phyloP scores from a whole-genome alignment of 2,888 invertebrate species.

The Melanostoma scalare region DNA sequence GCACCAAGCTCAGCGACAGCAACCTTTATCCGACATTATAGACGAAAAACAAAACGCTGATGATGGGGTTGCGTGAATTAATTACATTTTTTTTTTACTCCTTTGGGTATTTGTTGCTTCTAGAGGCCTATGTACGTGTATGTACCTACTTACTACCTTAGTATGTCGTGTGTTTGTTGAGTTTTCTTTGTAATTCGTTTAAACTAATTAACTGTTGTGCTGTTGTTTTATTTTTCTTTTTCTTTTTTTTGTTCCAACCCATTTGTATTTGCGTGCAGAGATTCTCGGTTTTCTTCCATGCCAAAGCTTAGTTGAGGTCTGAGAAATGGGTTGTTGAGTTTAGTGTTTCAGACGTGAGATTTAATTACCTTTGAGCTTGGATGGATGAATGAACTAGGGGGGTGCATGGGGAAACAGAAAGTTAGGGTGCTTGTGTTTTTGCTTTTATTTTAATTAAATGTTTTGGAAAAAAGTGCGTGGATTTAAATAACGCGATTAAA shows the following conservation, averaged over 20 bases:
- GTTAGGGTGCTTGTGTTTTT: constrained; percentile 22
- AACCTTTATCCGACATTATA: constrained; percentile 16
- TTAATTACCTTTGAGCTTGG: constrained; percentile 4
- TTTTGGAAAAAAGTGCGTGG: constrained; percentile 2
- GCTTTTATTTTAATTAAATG: constrained; percentile 44
- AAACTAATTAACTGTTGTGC: constrained; percentile 33
- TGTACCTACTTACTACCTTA: not conserved
- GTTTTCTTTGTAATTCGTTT: constrained; percentile 39
- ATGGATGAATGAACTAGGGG: not conserved
- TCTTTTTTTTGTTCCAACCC: not conserved
- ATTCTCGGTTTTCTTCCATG: constrained; percentile 1
- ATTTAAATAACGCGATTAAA: constrained; percentile 24
- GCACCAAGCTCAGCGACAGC: not conserved
- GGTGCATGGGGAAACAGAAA: not conserved
- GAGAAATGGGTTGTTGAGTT: constrained; percentile 23
- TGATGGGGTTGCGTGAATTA: constrained; percentile 58
- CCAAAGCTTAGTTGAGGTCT: constrained; percentile 19
- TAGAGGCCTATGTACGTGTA: not conserved
- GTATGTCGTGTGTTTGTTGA: constrained; percentile 22
- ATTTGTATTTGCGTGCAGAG: constrained; percentile 19
- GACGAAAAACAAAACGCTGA: constrained; percentile 8
- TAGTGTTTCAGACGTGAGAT: constrained; percentile 23
- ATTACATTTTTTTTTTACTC: constrained; percentile 32
- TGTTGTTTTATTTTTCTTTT: not conserved
- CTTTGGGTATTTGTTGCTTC: not conserved